These are phyloP conservation scores for Theocolax elegans DNA, from an alignment of 1,140 invertebrate genomes.

Conservation along the genomic window DNA sequence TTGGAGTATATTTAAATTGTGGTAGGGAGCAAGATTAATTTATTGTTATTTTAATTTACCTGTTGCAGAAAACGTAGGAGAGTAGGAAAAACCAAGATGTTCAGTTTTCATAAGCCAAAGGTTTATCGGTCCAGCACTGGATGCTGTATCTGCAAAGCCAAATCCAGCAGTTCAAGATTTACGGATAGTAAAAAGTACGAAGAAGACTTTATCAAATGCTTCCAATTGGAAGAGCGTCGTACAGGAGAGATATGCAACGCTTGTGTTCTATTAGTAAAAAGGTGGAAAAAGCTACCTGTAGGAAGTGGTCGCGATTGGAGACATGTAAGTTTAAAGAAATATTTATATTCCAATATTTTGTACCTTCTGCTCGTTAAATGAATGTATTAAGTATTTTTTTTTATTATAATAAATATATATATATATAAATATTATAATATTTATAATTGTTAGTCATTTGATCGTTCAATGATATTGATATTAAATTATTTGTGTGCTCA, in stretches of 20 bases:
- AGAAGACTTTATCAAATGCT: conserved; percentile 85
- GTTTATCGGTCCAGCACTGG: conserved; percentile 86
- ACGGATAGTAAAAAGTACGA: conserved; percentile 90
- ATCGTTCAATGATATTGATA: conserved; percentile 38
- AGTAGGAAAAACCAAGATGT: conserved; percentile 72
- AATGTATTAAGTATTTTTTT: no score
- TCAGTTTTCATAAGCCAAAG: conserved; percentile 90
- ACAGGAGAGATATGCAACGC: conserved; percentile 91
- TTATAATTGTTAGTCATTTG: no score
- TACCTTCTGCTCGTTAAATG: no score
- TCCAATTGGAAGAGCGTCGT: conserved; percentile 80
- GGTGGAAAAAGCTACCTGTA: conserved; percentile 85
- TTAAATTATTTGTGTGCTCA: conserved; percentile 8
- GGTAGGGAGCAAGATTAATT: not conserved
- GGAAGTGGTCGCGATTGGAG: conserved; percentile 85
- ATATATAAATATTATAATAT: no score
- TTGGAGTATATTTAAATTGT: no score
- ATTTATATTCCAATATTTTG: no score
- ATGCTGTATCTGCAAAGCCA: conserved; percentile 90
- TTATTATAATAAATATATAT: no score
- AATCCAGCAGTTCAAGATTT: conserved; percentile 88
- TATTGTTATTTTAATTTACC: conserved; percentile 25
- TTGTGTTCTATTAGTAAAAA: conserved; percentile 86
- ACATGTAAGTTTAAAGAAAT: conserved; percentile 74
- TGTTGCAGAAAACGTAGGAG: conserved; percentile 44